Percentiles rank a stretch among this genome's conserved stretches.
Evolutionary conservation across 2,113 vertebrate genomes (phyloP).

Genomic region (Lates calcarifer): DNA sequence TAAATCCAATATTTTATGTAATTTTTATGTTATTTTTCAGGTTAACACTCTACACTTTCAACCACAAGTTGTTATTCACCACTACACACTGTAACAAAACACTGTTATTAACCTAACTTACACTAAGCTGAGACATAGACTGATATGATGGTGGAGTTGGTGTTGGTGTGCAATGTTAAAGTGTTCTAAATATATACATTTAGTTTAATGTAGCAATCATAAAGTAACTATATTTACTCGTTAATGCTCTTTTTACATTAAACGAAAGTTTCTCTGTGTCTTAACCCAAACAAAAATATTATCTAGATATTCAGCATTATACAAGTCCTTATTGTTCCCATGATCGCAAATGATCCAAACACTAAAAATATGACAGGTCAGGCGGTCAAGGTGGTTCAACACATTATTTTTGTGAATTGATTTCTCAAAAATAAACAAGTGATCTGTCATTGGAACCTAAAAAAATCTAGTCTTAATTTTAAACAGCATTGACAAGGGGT

Average conservation of each 20-base stretch:
- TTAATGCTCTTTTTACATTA: slow-evolving; percentile 52
- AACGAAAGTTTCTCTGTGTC: slow-evolving; percentile 51
- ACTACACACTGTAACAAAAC: slow-evolving; percentile 1
- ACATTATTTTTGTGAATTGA: background rate
- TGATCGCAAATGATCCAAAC: background rate
- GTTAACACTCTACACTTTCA: background rate
- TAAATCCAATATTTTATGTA: background rate
- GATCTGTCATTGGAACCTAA: background rate
- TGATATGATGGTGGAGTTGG: slow-evolving; percentile 28
- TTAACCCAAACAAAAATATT: slow-evolving; percentile 56
- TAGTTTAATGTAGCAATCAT: slow-evolving; percentile 45
- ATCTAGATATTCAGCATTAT: slow-evolving; percentile 68
- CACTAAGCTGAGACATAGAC: background rate
- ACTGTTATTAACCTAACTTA: slow-evolving; percentile 15
- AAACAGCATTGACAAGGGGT: slow-evolving; percentile 4
- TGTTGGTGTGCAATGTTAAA: slow-evolving; percentile 44
- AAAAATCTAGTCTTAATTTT: background rate
- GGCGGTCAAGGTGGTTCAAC: slow-evolving; percentile 20
- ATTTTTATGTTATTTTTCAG: slow-evolving; percentile 5
- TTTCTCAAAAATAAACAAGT: too few relatives aligned
- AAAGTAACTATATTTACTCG: slow-evolving; percentile 56
- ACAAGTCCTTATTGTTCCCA: slow-evolving; percentile 72
- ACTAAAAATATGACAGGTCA: background rate
- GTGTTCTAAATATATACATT: slow-evolving; percentile 17
- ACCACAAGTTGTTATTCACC: slow-evolving; percentile 28